Evolutionary conservation across 1,140 invertebrate species (phyloP).

Genomic region (Xylocopa sonorina): DNA sequence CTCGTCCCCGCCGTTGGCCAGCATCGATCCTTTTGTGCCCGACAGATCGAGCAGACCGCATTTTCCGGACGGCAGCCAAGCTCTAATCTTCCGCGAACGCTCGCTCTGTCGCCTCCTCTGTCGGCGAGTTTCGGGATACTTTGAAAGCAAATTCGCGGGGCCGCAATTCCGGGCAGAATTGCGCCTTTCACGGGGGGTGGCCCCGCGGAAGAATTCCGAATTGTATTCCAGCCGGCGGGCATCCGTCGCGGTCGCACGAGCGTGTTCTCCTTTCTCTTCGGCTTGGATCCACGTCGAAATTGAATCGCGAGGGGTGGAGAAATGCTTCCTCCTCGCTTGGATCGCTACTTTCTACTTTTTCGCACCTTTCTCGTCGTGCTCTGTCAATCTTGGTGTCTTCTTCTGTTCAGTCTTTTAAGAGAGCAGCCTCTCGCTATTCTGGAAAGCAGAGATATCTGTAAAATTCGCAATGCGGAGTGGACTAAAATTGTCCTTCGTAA

Average conservation of each 20-base stretch:
- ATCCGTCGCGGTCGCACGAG: conserved; percentile 8
- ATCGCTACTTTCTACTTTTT: conserved; percentile 6
- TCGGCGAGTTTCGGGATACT: conserved; percentile 42
- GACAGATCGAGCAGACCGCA: conserved; percentile 23
- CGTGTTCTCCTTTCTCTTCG: not conserved
- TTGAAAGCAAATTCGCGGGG: conserved; percentile 37
- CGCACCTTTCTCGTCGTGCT: not conserved
- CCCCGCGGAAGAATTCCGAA: conserved; percentile 23
- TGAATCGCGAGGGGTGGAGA: not conserved
- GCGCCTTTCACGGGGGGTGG: conserved; percentile 12
- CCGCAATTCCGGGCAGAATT: conserved; percentile 47
- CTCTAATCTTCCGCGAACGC: conserved; percentile 22
- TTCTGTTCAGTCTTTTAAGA: not conserved
- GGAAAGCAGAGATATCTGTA: too few species aligned
- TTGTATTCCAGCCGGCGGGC: conserved; percentile 12
- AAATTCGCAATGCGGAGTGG: too few species aligned
- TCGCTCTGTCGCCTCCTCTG: conserved; percentile 31
- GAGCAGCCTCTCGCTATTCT: too few species aligned
- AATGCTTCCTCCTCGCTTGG: not conserved
- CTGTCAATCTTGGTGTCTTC: not conserved
- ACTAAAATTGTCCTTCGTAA: too few species aligned
- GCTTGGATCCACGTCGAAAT: conserved; percentile 7
- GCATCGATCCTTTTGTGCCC: conserved; percentile 23
- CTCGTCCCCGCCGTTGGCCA: not conserved
- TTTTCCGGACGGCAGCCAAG: not conserved